Percentiles rank a stretch among this genome's conserved stretches.
Conservation (phyloP, 2,888 invertebrate genomes). For the Cheilosia vernalis region DNA sequence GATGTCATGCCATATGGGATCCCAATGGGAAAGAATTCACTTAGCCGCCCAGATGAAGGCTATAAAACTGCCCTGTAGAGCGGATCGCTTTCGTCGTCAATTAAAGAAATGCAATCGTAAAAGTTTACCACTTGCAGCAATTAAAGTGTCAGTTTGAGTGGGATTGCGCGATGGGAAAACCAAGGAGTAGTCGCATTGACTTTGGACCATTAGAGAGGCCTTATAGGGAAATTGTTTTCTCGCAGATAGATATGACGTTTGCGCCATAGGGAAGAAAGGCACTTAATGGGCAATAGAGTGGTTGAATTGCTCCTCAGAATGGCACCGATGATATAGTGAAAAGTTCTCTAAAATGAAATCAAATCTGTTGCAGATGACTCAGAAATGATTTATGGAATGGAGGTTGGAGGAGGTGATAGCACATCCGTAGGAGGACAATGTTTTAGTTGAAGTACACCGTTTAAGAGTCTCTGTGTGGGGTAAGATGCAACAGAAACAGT, state of each 20-base stretch:
- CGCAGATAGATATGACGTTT: background rate
- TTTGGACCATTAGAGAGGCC: background rate
- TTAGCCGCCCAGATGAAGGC: constrained; percentile 21
- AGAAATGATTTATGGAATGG: too few species aligned
- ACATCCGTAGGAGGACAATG: too few species aligned
- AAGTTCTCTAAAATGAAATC: too few species aligned
- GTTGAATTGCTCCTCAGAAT: background rate
- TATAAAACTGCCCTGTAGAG: constrained; percentile 29
- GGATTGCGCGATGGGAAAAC: constrained; percentile 6
- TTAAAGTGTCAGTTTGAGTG: constrained; percentile 56
- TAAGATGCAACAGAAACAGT: too few species aligned
- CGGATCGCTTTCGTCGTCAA: constrained; percentile 43
- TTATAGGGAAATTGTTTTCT: background rate
- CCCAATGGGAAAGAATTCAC: constrained; percentile 35
- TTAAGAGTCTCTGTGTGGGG: too few species aligned
- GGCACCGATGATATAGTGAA: background rate
- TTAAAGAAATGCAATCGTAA: constrained; percentile 56
- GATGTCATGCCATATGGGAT: constrained; percentile 21
- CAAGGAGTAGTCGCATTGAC: background rate
- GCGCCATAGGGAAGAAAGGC: background rate
- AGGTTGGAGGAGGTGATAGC: too few species aligned
- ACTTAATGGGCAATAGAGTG: background rate
- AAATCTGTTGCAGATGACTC: too few species aligned
- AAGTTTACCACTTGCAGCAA: constrained; percentile 53
- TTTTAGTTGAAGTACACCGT: too few species aligned